These are phyloP conservation scores for Hybos culiciformis DNA, from an alignment of 2,888 invertebrate species.

Conservation along the genomic window DNA sequence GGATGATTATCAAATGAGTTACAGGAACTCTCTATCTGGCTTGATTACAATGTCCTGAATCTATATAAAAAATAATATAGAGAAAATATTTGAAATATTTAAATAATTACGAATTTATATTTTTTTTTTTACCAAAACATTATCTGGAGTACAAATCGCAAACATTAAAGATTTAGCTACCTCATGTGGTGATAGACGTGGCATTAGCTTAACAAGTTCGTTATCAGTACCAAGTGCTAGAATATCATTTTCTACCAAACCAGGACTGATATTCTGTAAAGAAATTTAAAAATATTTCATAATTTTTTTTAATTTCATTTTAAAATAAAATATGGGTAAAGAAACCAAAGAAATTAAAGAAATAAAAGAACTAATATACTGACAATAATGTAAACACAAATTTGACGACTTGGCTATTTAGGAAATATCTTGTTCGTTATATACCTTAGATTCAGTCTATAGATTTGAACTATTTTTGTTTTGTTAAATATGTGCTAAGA, in stretches of 20 bases:
- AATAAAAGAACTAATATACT: too few species aligned
- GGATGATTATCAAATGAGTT: conserved; percentile 7
- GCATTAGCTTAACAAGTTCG: conserved; percentile 20
- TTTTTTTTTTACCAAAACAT: conserved; percentile 19
- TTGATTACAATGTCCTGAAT: conserved; percentile 22
- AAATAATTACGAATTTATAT: not conserved
- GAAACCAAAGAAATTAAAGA: too few species aligned
- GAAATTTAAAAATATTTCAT: not conserved
- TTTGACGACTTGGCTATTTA: too few species aligned
- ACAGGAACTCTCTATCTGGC: conserved; percentile 21
- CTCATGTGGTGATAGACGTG: conserved; percentile 19
- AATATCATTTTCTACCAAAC: conserved; percentile 21
- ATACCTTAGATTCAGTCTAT: too few species aligned
- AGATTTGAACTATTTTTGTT: too few species aligned
- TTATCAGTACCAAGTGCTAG: conserved; percentile 17
- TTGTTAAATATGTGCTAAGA: too few species aligned
- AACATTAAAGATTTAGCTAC: conserved; percentile 21
- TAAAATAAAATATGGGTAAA: too few species aligned
- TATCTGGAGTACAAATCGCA: conserved; percentile 20
- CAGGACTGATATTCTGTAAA: conserved; percentile 20
- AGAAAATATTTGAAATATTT: not conserved
- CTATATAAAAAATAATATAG: conserved; percentile 10
- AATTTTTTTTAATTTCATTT: not conserved
- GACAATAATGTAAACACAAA: too few species aligned
- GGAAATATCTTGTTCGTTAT: too few species aligned